Conservation (phyloP, 2,888 invertebrate species). For the Hypolimnas misippus region DNA sequence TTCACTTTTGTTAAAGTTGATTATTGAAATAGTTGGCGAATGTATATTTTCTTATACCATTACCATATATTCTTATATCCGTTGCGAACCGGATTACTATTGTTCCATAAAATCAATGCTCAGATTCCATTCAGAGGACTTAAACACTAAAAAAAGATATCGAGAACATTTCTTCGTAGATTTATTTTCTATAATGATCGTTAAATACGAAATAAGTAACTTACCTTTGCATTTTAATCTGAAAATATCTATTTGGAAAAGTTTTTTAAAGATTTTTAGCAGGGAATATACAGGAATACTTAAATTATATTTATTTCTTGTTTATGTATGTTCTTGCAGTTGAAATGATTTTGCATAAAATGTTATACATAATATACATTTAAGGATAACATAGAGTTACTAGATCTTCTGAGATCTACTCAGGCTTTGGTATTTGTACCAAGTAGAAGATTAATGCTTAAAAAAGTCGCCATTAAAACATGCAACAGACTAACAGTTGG, state of each 20-base stretch:
- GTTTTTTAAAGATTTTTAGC: not conserved
- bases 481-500: no score
- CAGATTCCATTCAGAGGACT: not conserved
- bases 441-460: no score
- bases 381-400: no score
- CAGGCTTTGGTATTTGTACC: no score
- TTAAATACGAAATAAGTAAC: not conserved
- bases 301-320: not conserved
- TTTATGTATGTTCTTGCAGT: not conserved
- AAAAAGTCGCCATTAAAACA: no score
- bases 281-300: not conserved
- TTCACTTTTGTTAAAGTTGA: no score
- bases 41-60: not conserved
- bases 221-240: not conserved
- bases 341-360: not conserved
- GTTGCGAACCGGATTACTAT: not conserved
- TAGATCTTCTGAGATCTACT: no score
- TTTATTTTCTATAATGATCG: not conserved
- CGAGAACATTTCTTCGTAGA: not conserved
- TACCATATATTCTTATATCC: not conserved
- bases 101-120: not conserved
- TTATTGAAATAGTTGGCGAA: not conserved
- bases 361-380: not conserved
- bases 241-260: not conserved
- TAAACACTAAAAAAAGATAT: not conserved